These are phyloP conservation scores for Drosophila kanekoi DNA, from an alignment of 2,888 invertebrate species.

Conservation along the genomic window DNA sequence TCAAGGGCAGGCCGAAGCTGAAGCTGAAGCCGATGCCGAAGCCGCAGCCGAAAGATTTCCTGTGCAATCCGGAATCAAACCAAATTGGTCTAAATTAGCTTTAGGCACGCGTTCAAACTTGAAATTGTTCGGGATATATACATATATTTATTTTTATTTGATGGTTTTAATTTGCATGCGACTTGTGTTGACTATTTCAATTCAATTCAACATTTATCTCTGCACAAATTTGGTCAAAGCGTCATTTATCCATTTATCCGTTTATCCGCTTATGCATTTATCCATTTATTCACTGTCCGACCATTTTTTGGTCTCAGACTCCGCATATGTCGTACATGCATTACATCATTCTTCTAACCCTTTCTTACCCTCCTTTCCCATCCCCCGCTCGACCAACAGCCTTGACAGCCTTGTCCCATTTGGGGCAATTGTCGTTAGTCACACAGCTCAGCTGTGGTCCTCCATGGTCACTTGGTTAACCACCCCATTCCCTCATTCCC, in stretches of 20 bases:
- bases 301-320: conserved; percentile 17
- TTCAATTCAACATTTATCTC: conserved; percentile 17
- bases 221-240: conserved; percentile 20
- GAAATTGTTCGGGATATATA: conserved; percentile 7
- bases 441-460: conserved; percentile 10
- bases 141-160: background rate
- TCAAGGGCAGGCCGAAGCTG: conserved; percentile 15
- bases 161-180: conserved; percentile 23
- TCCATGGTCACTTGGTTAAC: background rate
- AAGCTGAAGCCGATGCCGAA: conserved; percentile 2
- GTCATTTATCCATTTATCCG: background rate
- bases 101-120: conserved; percentile 31
- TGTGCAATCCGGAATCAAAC: conserved; percentile 47
- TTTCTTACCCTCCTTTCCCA: background rate
- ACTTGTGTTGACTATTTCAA: conserved; percentile 8
- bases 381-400: background rate
- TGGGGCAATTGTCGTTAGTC: conserved; percentile 3
- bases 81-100: conserved; percentile 39
- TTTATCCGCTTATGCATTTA: background rate
- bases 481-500: background rate
- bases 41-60: conserved; percentile 24
- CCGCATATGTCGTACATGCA: conserved; percentile 5
- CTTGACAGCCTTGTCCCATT: conserved; percentile 8
- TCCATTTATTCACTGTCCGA: background rate
- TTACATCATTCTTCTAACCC: conserved; percentile 9